Conservation (phyloP, 2,888 invertebrate genomes). For the Amphipoea oculea region DNA sequence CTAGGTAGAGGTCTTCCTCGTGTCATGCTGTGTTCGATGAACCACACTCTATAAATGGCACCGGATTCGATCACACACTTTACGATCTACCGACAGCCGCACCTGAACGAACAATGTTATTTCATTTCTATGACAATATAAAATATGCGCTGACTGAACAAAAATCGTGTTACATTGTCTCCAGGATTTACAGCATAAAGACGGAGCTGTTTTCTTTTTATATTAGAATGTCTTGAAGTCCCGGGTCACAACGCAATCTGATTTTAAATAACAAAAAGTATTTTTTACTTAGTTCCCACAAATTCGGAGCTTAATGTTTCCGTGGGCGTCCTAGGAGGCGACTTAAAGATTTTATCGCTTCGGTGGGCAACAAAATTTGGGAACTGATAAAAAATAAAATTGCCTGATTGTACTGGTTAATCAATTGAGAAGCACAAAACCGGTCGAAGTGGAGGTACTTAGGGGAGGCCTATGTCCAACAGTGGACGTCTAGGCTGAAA, state of each 20-base stretch:
- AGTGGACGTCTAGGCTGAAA: too few species aligned
- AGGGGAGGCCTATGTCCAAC: too few species aligned
- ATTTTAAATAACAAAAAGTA: constrained; percentile 47
- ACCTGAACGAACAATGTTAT: constrained; percentile 51
- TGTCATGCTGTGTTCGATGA: constrained; percentile 12
- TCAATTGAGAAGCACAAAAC: background rate
- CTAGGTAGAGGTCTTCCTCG: background rate
- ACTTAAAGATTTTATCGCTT: constrained; percentile 54
- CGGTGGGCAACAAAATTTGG: constrained; percentile 53
- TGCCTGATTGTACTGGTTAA: constrained; percentile 43
- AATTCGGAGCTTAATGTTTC: constrained; percentile 50
- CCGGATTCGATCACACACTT: constrained; percentile 41
- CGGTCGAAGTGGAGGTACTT: too few species aligned
- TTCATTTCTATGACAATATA: constrained; percentile 54
- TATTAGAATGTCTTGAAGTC: constrained; percentile 16
- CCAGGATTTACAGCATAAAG: constrained; percentile 37
- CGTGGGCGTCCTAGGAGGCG: constrained; percentile 39
- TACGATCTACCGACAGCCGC: constrained; percentile 34
- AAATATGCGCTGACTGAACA: constrained; percentile 50
- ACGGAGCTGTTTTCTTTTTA: constrained; percentile 30
- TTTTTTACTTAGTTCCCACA: constrained; percentile 29
- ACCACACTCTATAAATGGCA: constrained; percentile 14
- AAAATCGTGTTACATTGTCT: constrained; percentile 47
- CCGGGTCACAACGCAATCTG: constrained; percentile 37
- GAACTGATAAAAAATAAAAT: constrained; percentile 60